Conservation (phyloP, 2,113 vertebrate genomes). For the Phaetusa simplex region DNA sequence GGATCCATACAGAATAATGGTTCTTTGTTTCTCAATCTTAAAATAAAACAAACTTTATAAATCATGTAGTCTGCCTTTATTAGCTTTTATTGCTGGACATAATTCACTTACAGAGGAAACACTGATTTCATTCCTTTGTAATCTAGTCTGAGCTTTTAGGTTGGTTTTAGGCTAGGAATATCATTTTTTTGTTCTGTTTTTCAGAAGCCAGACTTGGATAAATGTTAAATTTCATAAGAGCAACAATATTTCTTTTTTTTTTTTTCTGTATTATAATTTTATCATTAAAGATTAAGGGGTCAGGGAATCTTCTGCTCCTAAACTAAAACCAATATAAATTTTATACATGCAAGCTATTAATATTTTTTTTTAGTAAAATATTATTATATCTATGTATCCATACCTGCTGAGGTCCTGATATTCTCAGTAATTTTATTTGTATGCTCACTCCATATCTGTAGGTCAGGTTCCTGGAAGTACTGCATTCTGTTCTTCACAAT, state of each 20-base stretch:
- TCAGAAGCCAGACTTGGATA: neutral
- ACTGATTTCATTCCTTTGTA: neutral
- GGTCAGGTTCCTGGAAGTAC: neutral
- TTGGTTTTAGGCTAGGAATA: neutral
- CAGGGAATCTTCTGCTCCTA: neutral
- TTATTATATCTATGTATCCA: neutral
- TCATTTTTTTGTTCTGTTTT: neutral
- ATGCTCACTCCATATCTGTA: neutral
- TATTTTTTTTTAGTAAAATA: neutral
- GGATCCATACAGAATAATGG: neutral
- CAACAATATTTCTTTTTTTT: neutral
- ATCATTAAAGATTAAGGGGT: neutral
- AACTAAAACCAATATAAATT: neutral
- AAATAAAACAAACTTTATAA: neutral
- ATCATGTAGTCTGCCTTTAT: neutral
- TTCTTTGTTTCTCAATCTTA: neutral
- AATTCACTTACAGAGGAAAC: neutral
- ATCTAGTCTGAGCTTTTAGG: neutral
- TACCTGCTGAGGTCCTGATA: neutral
- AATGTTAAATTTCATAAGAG: neutral
- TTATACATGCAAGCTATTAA: neutral
- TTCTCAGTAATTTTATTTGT: neutral
- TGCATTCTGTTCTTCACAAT: neutral
- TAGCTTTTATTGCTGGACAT: neutral
- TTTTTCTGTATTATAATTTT: neutral